These are phyloP conservation scores for Crocuta crocuta DNA, from an alignment of 2,113 vertebrate species.

Conservation along the genomic window DNA sequence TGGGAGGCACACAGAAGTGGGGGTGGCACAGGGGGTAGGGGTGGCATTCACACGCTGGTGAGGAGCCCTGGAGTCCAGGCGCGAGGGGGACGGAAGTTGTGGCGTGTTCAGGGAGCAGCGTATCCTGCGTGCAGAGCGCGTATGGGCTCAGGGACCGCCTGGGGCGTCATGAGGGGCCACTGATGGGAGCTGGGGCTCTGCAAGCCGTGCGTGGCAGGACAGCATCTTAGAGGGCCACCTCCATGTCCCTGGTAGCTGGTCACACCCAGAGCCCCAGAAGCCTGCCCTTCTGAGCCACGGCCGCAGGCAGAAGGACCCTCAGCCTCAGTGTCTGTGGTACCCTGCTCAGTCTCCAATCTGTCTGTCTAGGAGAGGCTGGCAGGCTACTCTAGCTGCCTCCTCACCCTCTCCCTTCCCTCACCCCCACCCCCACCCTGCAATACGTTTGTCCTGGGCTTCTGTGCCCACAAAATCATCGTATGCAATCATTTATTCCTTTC, in stretches of 20 bases:
- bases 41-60: not conserved
- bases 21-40: not conserved
- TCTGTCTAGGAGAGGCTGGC: not conserved
- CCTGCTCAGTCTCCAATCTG: not conserved
- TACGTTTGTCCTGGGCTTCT: not conserved
- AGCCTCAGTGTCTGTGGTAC: accelerated
- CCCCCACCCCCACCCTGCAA: not conserved
- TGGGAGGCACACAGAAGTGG: not conserved
- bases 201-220: not conserved
- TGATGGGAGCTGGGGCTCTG: not conserved
- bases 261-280: not conserved
- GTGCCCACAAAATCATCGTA: not conserved
- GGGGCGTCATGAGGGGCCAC: not conserved
- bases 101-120: not conserved
- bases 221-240: not conserved
- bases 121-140: not conserved
- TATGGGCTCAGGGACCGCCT: not conserved
- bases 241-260: not conserved
- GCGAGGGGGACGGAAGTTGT: not conserved
- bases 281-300: not conserved
- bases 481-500: not conserved
- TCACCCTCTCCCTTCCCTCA: not conserved
- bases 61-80: not conserved
- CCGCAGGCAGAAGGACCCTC: not conserved
- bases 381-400: not conserved